Percentiles rank a stretch among this genome's conserved stretches.
Conservation (phyloP, 2,888 invertebrate species). For the Leptopilina myrica region DNA sequence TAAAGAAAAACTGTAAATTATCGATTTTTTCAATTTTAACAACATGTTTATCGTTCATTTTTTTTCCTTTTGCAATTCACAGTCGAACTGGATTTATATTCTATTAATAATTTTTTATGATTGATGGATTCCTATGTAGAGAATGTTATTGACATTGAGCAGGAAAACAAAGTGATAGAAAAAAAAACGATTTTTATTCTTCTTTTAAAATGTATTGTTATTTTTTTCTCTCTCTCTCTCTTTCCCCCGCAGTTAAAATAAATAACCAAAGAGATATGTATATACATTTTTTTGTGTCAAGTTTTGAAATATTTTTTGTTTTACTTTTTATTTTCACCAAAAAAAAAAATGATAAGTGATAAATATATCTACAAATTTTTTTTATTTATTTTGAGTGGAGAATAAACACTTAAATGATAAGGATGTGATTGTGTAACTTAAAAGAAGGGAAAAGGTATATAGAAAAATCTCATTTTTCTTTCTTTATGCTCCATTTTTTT, state of each 20-base stretch:
- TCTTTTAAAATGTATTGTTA: neutral
- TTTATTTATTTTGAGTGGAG: neutral
- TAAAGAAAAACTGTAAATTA: neutral
- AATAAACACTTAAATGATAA: constrained; percentile 4
- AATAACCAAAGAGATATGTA: neutral
- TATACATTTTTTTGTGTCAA: neutral
- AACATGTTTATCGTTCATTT: neutral
- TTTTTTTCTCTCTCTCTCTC: neutral
- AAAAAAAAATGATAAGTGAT: neutral
- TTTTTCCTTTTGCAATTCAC: neutral
- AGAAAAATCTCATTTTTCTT: constrained; percentile 5
- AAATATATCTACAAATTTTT: constrained; percentile 1
- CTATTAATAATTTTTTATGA: constrained; percentile 33
- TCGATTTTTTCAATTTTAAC: neutral
- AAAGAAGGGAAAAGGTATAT: neutral
- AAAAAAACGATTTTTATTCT: constrained; percentile 11
- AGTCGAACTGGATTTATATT: constrained; percentile 23
- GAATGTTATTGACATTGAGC: constrained; percentile 7
- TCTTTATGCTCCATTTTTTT: constrained; percentile 13
- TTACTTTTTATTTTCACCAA: too few species aligned
- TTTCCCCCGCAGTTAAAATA: neutral
- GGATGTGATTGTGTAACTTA: neutral
- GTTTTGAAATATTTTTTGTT: neutral
- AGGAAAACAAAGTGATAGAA: constrained; percentile 10
- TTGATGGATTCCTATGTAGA: constrained; percentile 11